Percentiles rank a stretch among this genome's conserved stretches.
These are phyloP conservation scores for Germaria angustata DNA, from an alignment of 2,888 invertebrate species.

Conservation along the genomic window DNA sequence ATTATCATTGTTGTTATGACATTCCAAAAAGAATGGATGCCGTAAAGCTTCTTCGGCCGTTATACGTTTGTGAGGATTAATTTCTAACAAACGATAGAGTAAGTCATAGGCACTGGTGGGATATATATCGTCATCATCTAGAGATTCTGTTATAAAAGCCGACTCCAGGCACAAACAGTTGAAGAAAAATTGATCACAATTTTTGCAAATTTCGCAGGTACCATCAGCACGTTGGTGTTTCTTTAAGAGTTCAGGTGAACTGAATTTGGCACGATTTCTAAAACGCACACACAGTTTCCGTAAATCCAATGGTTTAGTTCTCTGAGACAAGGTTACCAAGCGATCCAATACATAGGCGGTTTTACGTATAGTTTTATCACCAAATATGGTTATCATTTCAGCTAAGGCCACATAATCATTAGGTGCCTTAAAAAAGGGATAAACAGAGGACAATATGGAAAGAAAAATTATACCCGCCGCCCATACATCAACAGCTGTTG, in stretches of 20 bases:
- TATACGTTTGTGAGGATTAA: constrained; percentile 88
- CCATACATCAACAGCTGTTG: constrained; percentile 94
- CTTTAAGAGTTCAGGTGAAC: constrained; percentile 73
- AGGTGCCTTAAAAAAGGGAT: constrained; percentile 91
- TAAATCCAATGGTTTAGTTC: constrained; percentile 81
- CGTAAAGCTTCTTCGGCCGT: constrained; percentile 87
- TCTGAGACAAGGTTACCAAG: constrained; percentile 81
- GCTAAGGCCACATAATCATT: constrained; percentile 90
- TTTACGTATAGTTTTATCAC: constrained; percentile 85
- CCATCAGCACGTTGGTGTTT: constrained; percentile 74
- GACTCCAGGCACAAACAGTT: constrained; percentile 79
- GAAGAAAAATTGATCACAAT: constrained; percentile 79
- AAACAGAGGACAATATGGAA: constrained; percentile 87
- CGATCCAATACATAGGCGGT: constrained; percentile 85
- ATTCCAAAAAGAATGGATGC: constrained; percentile 85
- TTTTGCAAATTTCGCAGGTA: constrained; percentile 75
- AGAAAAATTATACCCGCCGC: constrained; percentile 92
- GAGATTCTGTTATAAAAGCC: constrained; percentile 72
- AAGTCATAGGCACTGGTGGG: constrained; percentile 88
- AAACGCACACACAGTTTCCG: constrained; percentile 80
- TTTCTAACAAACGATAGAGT: constrained; percentile 85
- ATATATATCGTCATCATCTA: constrained; percentile 80
- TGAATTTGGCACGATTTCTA: constrained; percentile 77
- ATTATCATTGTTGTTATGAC: constrained; percentile 48
- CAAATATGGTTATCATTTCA: constrained; percentile 90